phyloP scores from a whole-genome alignment of 2,797 vertebrate species.

The Periparus ater region DNA sequence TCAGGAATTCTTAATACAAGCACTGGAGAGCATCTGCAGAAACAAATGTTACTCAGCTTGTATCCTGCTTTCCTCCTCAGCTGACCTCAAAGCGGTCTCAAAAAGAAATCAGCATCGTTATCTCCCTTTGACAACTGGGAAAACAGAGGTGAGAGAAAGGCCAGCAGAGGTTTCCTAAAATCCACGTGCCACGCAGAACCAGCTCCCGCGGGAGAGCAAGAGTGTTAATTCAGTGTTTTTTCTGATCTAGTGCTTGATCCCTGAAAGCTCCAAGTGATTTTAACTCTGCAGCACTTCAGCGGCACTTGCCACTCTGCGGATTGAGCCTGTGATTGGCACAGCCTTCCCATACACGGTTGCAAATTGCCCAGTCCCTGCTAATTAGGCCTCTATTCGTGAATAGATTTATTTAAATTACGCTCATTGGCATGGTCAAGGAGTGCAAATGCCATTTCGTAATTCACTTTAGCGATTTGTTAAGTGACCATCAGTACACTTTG shows the following conservation, averaged over 20 bases:
- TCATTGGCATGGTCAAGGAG: neutral
- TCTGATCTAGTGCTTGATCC: neutral
- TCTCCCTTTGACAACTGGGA: neutral
- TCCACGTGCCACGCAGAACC: neutral
- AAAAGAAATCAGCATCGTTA: neutral
- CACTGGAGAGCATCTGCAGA: neutral
- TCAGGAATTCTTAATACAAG: neutral
- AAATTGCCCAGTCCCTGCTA: slow-evolving; percentile 5
- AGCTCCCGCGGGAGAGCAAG: neutral
- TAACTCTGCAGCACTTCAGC: neutral
- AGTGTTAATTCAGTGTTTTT: neutral
- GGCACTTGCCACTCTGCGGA: neutral
- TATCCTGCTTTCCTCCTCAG: neutral
- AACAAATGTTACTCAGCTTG: neutral
- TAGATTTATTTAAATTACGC: slow-evolving; percentile 50
- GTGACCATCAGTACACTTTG: neutral
- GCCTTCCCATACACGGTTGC: neutral
- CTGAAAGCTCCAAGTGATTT: neutral
- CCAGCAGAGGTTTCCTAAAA: neutral
- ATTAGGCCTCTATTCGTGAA: slow-evolving; percentile 13
- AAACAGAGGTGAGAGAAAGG: neutral
- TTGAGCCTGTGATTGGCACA: neutral
- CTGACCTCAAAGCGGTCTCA: neutral
- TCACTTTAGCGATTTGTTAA: slow-evolving; percentile 11
- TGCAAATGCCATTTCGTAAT: neutral